Evolutionary conservation across 2,888 invertebrate species (phyloP), one percentile per base, ranked within the genome.

Genomic region (Idaea dimidiata): DNA sequence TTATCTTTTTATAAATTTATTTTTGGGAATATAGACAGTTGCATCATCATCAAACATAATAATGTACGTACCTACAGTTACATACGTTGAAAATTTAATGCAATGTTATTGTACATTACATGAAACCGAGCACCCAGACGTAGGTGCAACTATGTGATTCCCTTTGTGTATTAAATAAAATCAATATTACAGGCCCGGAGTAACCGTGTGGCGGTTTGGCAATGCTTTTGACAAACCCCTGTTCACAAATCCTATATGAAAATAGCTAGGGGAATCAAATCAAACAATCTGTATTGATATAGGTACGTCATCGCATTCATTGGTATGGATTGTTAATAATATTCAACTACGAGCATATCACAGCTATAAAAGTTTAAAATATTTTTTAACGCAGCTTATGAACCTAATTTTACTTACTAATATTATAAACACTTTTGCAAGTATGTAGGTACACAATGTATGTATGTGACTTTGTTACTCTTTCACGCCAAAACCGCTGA

Each of bases 121-220:
- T n/a, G 7, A 54, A 33, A 6, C 32, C 65, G 5, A 66, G 64
- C 67, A 62, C 64, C 67, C 66, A 77, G 77, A 74, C 77, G 72
- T 73, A 77, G 75, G 75, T 74, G 71, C 76, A 72, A 72, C 74
- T 73, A 65, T 66, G 70, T 68, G 70, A 77, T 82, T 77, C 75
- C 78, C 79, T 82, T 80, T 82, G 79, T 80, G 76, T 77, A 78
- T 80, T 77, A 75, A 73, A 80, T 77, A 75, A 73, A 80, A 82
- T 82, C 82, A 78, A 79, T 82, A 80, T 69, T 62, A 65, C 64
- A 72, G 69, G 68, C 72, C 72, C 66, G 69, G 69, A 24, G 24
- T 24, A 24, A 24, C 3, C 24, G 1, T 24, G 24, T 24, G 24
- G 71, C 71, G 71, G 66, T 70, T 68, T 56, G 56, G 63, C 62